Conservation (phyloP, 1,140 invertebrate genomes). For the Protaetia brevitarsis region DNA sequence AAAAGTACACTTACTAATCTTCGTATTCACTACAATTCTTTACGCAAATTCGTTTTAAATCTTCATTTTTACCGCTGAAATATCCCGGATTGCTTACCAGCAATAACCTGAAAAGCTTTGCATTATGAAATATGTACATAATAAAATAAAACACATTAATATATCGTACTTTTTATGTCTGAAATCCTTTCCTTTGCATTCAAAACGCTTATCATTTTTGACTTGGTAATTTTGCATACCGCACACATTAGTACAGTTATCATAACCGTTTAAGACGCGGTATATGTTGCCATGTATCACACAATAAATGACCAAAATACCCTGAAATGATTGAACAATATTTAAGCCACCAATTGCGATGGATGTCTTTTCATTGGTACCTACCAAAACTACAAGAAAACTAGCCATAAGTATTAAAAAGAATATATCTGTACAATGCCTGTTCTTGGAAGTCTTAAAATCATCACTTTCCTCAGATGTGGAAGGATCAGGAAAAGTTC, state of each 20-base stretch:
- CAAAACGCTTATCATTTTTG: slow-evolving; percentile 5
- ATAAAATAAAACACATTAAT: too few relatives aligned
- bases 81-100: slow-evolving; percentile 30
- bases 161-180: slow-evolving; percentile 34
- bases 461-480: slow-evolving; percentile 24
- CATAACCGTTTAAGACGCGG: slow-evolving; percentile 63
- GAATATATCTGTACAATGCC: slow-evolving; percentile 58
- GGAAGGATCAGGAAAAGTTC: not conserved
- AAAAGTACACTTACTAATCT: slow-evolving; percentile 49
- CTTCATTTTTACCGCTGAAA: slow-evolving; percentile 25
- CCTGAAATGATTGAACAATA: slow-evolving; percentile 51
- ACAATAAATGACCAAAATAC: slow-evolving; percentile 52
- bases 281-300: slow-evolving; percentile 57
- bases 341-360: too few relatives aligned
- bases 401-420: slow-evolving; percentile 55
- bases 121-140: slow-evolving; percentile 28
- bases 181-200: slow-evolving; percentile 53
- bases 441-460: slow-evolving; percentile 21
- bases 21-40: slow-evolving; percentile 47
- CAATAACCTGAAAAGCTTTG: slow-evolving; percentile 29
- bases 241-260: slow-evolving; percentile 67
- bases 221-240: slow-evolving; percentile 49
- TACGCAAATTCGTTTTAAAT: slow-evolving; percentile 52
- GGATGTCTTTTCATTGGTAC: too few relatives aligned
- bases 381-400: slow-evolving; percentile 58